Base-by-base conservation (phyloP, 2,113 vertebrate species). In the Alosa alosa region DNA sequence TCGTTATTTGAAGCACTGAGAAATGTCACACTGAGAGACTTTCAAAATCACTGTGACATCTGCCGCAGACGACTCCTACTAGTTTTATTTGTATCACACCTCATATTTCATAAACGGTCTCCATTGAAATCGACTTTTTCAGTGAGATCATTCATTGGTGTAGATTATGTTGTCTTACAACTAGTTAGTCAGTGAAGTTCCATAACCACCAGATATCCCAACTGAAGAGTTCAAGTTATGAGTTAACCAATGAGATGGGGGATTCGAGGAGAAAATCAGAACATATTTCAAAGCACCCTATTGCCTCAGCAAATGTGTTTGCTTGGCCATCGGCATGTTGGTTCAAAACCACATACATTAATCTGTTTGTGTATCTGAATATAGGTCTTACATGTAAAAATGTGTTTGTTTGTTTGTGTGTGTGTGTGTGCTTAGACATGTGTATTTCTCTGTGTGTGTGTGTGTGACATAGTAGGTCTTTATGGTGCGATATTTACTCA, bases 401-500 rank as follows among this genome's bases (percentile, higher is more conserved):
- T 36, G 18, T 75, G 68, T 75, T 36, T 75, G 39, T 86, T 31
- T 72, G 68, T 75, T 31, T 72, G 55, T 57, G 9, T 57, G 17
- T 57, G 55, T 17, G 55, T 17, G 55, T 57, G 55, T 57, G 72
- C 36, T 78, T 78, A 31, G 31, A 2, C 31, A 39, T 78, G 72
- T 39, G 13, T 78, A 13, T 39, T 36, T 78, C 31, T 72, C 17
- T 64, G 22, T 72, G 64, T 72, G n/a, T 78, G 85, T 78, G 82
- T 84, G 85, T 84, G 84, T 83, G 84, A 68, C 84, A 86, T 84
- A 91, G 90, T 86, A 88, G 88, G 87, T 88, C 85, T 86, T 90
- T 88, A 90, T 91, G 88, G 82, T 86, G 72, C 81, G 91, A 92
- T 94, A 92, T 92, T 92, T 94, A 94, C 91, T 90, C 85, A 89